phyloP scores from a whole-genome alignment of 1,140 invertebrate species.

The Cyclina sinensis region DNA sequence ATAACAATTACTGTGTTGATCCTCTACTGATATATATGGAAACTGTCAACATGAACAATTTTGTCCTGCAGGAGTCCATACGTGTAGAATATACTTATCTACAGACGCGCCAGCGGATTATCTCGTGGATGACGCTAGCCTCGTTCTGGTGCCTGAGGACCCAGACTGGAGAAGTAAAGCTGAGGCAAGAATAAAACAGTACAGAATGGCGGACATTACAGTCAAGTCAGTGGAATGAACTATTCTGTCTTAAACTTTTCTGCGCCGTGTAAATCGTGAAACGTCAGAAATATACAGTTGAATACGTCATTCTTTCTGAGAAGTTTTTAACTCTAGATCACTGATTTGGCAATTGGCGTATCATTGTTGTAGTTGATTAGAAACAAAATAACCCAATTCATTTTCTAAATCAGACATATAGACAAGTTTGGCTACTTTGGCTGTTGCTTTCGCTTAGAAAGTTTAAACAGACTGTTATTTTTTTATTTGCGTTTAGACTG shows the following conservation, averaged over 20 bases:
- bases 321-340: too few relatives aligned
- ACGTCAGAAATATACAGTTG: background rate
- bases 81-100: slow-evolving; percentile 44
- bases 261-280: background rate
- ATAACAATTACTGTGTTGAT: too few relatives aligned
- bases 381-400: too few relatives aligned
- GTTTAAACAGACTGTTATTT: too few relatives aligned
- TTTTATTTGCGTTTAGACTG: too few relatives aligned
- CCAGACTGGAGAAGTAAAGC: slow-evolving; percentile 58
- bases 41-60: too few relatives aligned
- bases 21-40: too few relatives aligned
- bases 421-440: too few relatives aligned
- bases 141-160: slow-evolving; percentile 28
- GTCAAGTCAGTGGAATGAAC: slow-evolving; percentile 68
- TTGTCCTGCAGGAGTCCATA: background rate
- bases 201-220: slow-evolving; percentile 66
- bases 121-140: slow-evolving; percentile 57
- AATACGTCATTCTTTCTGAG: background rate
- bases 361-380: too few relatives aligned
- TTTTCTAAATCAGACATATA: too few relatives aligned
- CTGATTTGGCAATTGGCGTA: too few relatives aligned
- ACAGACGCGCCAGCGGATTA: slow-evolving; percentile 60
- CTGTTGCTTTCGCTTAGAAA: too few relatives aligned
- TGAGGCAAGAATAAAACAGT: slow-evolving; percentile 54
- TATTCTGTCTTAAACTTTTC: background rate